These are phyloP conservation scores for Acleris literana DNA, from an alignment of 2,888 invertebrate species.

Conservation along the genomic window DNA sequence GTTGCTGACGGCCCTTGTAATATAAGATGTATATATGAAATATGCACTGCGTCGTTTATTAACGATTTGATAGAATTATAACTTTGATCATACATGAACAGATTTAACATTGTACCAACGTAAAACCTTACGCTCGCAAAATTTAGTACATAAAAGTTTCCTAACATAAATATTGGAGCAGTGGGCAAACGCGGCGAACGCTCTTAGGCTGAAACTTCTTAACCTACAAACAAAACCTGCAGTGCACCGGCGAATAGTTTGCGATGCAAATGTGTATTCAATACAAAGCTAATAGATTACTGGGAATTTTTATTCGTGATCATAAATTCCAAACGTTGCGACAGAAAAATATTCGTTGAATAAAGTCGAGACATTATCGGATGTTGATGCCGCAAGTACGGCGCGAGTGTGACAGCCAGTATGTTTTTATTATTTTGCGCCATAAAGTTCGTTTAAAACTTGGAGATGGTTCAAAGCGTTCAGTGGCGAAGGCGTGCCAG, in stretches of 20 bases:
- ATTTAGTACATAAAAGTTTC: not conserved
- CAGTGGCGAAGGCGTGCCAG: slow-evolving; percentile 36
- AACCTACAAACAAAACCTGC: slow-evolving; percentile 23
- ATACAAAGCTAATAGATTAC: slow-evolving; percentile 31
- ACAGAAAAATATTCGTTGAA: slow-evolving; percentile 28
- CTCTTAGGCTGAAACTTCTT: slow-evolving; percentile 4
- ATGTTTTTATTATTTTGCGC: slow-evolving; percentile 37
- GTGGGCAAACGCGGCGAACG: no score
- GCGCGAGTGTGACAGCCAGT: slow-evolving; percentile 33
- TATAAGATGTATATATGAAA: slow-evolving; percentile 33
- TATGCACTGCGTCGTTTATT: slow-evolving; percentile 9
- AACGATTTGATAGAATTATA: not conserved
- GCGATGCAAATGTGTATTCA: slow-evolving; percentile 25
- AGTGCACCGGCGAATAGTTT: slow-evolving; percentile 15
- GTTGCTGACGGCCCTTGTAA: slow-evolving; percentile 32
- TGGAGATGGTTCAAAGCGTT: slow-evolving; percentile 38
- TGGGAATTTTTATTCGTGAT: slow-evolving; percentile 7
- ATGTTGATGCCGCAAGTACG: slow-evolving; percentile 27
- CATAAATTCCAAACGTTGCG: slow-evolving; percentile 25
- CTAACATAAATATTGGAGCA: not conserved
- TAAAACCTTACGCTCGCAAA: no score
- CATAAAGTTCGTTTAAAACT: slow-evolving; percentile 37
- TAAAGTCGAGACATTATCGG: slow-evolving; percentile 29
- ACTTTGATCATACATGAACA: not conserved
- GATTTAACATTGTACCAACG: not conserved